Evolutionary conservation across 1,140 invertebrate genomes (phyloP).

Genomic region (Formica exsecta): DNA sequence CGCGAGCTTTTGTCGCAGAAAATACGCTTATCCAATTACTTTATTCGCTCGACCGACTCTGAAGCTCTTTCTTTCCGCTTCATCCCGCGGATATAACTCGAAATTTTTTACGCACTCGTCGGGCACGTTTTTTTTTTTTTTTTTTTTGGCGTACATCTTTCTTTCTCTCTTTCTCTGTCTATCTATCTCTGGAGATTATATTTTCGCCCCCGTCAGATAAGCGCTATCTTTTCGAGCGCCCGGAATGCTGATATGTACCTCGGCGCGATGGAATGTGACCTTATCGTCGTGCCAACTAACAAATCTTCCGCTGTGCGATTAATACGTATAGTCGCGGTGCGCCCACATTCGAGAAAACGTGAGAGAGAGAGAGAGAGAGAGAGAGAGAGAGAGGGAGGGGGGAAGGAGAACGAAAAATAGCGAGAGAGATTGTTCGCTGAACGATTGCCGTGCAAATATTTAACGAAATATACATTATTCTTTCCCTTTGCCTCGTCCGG

Average conservation of each 20-base stretch:
- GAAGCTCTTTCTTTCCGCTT: neutral
- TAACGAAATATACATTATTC: slow-evolving; percentile 54
- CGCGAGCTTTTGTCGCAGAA: slow-evolving; percentile 4
- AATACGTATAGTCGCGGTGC: slow-evolving; percentile 14
- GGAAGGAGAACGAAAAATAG: neutral
- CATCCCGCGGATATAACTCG: too few relatives aligned
- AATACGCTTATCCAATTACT: slow-evolving; percentile 58
- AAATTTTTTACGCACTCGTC: too few relatives aligned
- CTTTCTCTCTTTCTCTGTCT: neutral
- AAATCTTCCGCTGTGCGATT: slow-evolving; percentile 62
- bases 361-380: neutral
- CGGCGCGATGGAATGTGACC: slow-evolving; percentile 65
- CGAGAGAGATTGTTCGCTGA: neutral
- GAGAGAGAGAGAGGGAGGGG: neutral
- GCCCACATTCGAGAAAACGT: neutral
- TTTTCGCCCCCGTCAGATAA: slow-evolving; percentile 51
- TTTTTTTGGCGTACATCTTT: neutral
- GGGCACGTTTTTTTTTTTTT: too few relatives aligned
- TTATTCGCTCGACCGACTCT: slow-evolving; percentile 5
- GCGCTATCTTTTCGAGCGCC: slow-evolving; percentile 56
- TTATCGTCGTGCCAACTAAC: slow-evolving; percentile 74
- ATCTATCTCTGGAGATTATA: slow-evolving; percentile 2
- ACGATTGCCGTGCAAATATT: slow-evolving; percentile 64
- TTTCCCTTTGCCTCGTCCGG: slow-evolving; percentile 6
- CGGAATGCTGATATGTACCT: slow-evolving; percentile 63